Percentiles rank a stretch among this genome's conserved stretches.
Conservation (phyloP, 2,888 invertebrate genomes). For the Platycnemis pennipes region DNA sequence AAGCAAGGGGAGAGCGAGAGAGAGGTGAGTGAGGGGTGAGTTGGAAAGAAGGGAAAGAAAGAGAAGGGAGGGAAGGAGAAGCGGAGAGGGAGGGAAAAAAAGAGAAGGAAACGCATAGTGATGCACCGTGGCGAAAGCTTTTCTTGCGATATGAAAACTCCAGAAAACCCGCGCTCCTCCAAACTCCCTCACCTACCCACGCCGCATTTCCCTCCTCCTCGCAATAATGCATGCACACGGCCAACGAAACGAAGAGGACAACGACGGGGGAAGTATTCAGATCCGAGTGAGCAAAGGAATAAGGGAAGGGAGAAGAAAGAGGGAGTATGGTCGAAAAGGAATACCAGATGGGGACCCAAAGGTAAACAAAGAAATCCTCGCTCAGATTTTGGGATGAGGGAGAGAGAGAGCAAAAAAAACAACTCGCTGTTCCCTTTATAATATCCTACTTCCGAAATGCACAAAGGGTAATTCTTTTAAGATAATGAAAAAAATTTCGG, state of each 20-base stretch:
- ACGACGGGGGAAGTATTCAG: neutral
- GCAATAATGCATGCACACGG: neutral
- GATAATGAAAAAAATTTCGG: too few relatives aligned
- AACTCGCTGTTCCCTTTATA: neutral
- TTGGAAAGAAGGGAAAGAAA: neutral
- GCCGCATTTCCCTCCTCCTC: neutral
- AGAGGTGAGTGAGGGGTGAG: neutral
- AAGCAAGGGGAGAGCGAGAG: neutral
- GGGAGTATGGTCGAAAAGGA: neutral
- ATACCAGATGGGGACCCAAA: neutral
- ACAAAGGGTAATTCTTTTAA: neutral
- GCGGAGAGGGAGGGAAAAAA: neutral
- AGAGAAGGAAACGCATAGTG: neutral
- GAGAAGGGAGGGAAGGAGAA: neutral
- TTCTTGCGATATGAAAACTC: neutral
- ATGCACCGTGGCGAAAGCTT: neutral
- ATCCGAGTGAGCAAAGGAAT: neutral
- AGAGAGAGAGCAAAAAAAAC: neutral
- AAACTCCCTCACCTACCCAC: too few relatives aligned
- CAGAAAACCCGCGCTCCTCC: neutral
- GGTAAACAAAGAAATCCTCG: neutral
- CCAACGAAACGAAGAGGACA: neutral
- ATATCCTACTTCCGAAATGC: neutral
- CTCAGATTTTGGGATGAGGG: conserved; percentile 14
- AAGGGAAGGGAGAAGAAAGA: neutral